Percentiles rank a stretch among this genome's conserved stretches.
Evolutionary conservation across 2,888 invertebrate species (phyloP).

Genomic region (Lepeophtheirus nordmannii): DNA sequence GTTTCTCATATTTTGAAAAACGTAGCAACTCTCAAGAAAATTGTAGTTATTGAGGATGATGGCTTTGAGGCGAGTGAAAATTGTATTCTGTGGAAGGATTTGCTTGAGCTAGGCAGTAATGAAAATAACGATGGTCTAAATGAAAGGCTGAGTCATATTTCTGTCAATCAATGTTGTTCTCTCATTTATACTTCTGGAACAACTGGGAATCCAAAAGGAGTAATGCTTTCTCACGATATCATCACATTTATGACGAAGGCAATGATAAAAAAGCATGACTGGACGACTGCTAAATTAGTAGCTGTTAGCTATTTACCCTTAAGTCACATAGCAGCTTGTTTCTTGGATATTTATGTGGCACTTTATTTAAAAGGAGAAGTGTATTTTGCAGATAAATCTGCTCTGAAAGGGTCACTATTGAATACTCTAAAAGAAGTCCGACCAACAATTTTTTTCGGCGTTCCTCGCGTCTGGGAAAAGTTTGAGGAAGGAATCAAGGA

Average conservation of each 20-base stretch:
- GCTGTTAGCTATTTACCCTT: conserved; percentile 67
- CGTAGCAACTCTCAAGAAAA: conserved; percentile 7
- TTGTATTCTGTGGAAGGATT: conserved; percentile 46
- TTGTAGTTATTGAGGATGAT: conserved; percentile 25
- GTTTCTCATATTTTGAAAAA: conserved; percentile 8
- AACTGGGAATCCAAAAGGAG: conserved; percentile 58
- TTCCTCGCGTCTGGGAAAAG: conserved; percentile 85
- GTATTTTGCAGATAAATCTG: conserved; percentile 78
- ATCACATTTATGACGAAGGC: conserved; percentile 51
- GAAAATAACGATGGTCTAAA: conserved; percentile 53
- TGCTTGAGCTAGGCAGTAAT: conserved; percentile 52
- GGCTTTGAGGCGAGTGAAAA: background rate
- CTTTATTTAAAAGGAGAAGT: conserved; percentile 49
- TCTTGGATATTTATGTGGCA: conserved; percentile 57
- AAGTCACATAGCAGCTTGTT: conserved; percentile 76
- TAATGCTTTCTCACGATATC: conserved; percentile 81
- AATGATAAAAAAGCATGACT: conserved; percentile 42
- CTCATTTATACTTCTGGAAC: conserved; percentile 24
- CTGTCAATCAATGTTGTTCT: conserved; percentile 42
- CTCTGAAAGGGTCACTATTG: conserved; percentile 42
- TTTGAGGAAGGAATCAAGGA: conserved; percentile 69
- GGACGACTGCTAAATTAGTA: conserved; percentile 42
- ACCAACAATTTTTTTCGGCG: conserved; percentile 69
- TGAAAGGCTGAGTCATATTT: conserved; percentile 48
- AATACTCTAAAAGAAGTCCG: conserved; percentile 31